Evolutionary conservation across 64 coral and sea anemone species (phyloP).

Genomic region (Stylophora pistillata): DNA sequence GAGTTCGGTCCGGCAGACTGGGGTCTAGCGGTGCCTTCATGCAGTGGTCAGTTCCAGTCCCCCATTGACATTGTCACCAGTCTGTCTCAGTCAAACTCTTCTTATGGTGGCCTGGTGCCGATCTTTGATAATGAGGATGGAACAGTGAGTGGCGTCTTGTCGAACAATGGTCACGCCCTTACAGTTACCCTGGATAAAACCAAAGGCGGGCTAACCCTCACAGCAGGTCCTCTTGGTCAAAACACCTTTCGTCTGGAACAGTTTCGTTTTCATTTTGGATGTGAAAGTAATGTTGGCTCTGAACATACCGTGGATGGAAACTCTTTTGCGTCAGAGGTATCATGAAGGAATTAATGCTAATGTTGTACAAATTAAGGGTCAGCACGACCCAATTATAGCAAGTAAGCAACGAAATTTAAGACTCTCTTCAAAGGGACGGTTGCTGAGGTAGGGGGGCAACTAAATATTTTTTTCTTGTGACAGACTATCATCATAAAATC

Average conservation of each 20-base stretch:
- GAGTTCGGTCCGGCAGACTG: constrained; percentile 67
- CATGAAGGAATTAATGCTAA: not conserved
- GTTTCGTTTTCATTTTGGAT: constrained; percentile 66
- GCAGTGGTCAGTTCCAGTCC: constrained; percentile 41
- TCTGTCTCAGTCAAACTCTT: not conserved
- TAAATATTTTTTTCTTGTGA: too few species aligned
- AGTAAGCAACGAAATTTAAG: not conserved
- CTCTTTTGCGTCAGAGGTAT: constrained; percentile 34
- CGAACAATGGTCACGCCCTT: constrained; percentile 73
- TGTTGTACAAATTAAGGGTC: not conserved
- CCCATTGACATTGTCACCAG: constrained; percentile 50
- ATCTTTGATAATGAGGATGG: not conserved
- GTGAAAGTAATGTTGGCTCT: constrained; percentile 14
- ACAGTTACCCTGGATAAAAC: constrained; percentile 43
- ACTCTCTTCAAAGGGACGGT: too few species aligned
- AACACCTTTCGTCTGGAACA: constrained; percentile 27
- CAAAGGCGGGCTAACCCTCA: constrained; percentile 13
- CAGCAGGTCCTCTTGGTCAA: constrained; percentile 32
- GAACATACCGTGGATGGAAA: constrained; percentile 45
- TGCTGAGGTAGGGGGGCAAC: too few species aligned
- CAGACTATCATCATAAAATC: too few species aligned
- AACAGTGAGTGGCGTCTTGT: constrained; percentile 30
- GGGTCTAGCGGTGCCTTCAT: constrained; percentile 17
- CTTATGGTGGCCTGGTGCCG: not conserved
- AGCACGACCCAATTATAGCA: not conserved